A percentile compares a stretch with the other conserved stretches of the same genome.
These are phyloP conservation scores for Geodia barretti DNA, from an alignment of 37 sponge, comb jelly and placozoan genomes.

Conservation along the genomic window DNA sequence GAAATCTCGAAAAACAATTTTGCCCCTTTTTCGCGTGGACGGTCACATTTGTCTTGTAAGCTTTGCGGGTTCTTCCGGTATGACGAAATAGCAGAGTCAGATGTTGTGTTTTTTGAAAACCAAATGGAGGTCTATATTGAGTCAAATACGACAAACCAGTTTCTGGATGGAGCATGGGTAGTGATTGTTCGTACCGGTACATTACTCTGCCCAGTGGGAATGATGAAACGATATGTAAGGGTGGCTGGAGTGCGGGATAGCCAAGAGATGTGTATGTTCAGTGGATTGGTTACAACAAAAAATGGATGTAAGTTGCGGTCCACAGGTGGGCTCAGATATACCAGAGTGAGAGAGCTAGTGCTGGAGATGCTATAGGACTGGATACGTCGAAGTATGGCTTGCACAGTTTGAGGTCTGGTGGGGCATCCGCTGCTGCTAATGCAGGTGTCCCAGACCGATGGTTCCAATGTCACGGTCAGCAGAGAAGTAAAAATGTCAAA, in stretches of 20 bases:
- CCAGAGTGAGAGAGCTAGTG: conserved; percentile 18
- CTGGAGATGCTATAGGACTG: conserved; percentile 1
- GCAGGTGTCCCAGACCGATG: conserved; percentile 29
- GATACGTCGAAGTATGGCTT: conserved; percentile 7
- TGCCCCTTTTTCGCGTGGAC: no score
- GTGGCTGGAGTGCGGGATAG: neutral
- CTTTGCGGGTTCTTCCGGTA: conserved; percentile 9
- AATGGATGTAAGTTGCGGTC: neutral
- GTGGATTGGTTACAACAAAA: conserved; percentile 16
- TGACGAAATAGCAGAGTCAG: neutral
- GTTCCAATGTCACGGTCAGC: conserved; percentile 1
- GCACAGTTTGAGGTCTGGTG: conserved; percentile 41
- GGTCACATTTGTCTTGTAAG: conserved; percentile 16
- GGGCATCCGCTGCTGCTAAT: conserved; percentile 43
- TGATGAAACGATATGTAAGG: conserved; percentile 1
- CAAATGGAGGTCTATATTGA: neutral
- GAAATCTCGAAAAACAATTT: no score
- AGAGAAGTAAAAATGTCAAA: neutral
- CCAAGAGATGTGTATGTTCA: neutral
- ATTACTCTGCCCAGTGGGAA: conserved; percentile 1
- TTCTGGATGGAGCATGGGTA: neutral
- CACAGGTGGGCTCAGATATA: conserved; percentile 19
- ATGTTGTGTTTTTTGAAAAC: neutral
- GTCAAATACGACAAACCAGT: conserved; percentile 17
- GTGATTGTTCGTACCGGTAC: neutral